phyloP scores from a whole-genome alignment of 2,888 invertebrate species.

The Rhogogaster chlorosoma region DNA sequence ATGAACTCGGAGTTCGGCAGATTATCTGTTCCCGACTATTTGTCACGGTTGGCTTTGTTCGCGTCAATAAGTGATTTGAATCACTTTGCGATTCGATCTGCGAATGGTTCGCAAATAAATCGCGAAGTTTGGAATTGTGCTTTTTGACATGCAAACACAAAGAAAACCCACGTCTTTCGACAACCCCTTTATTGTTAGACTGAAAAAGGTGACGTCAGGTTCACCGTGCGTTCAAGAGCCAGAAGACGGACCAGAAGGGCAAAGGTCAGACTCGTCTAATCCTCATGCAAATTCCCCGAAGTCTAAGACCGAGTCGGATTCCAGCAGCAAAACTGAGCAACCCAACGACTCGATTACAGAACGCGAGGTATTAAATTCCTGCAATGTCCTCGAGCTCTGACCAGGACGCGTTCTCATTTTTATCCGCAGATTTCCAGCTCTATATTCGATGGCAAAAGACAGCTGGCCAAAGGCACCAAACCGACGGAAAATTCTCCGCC shows the following conservation, averaged over 20 bases:
- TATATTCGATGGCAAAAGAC: neutral
- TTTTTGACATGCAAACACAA: neutral
- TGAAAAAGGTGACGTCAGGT: constrained; percentile 52
- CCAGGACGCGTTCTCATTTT: neutral
- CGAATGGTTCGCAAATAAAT: neutral
- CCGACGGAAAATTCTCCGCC: neutral
- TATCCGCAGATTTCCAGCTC: neutral
- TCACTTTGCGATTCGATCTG: neutral
- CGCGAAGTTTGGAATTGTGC: neutral
- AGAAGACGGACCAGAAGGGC: neutral
- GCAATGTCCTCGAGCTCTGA: neutral
- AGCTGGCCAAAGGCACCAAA: neutral
- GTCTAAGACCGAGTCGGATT: neutral
- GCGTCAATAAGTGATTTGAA: neutral
- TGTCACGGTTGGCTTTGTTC: neutral
- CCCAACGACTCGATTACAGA: constrained; percentile 11
- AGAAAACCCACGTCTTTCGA: neutral
- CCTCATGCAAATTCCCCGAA: neutral
- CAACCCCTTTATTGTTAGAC: constrained; percentile 43
- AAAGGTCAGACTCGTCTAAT: neutral
- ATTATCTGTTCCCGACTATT: neutral
- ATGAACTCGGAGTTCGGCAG: neutral
- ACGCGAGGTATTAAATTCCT: constrained; percentile 23
- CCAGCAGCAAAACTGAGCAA: neutral
- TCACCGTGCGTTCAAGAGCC: constrained; percentile 28